A percentile compares a stretch with the other conserved stretches of the same genome.
phyloP scores from a whole-genome alignment of 2,797 vertebrate genomes.

The Mycteria americana region DNA sequence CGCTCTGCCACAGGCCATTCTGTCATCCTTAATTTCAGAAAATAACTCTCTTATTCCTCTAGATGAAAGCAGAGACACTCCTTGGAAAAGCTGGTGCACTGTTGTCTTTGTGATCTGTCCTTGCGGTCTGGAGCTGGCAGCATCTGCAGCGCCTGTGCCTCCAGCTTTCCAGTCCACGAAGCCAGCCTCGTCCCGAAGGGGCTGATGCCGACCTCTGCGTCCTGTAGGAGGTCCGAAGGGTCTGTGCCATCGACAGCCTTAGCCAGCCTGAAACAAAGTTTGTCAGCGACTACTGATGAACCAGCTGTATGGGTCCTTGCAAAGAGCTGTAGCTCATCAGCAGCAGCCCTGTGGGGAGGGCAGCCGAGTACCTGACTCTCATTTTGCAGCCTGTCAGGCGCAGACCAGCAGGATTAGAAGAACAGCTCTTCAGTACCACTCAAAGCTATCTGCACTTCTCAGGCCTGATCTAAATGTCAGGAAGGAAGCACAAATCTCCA shows the following conservation, averaged over 20 bases:
- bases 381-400: neutral
- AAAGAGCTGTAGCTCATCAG: neutral
- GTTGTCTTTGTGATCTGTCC: neutral
- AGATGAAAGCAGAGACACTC: conserved; percentile 16
- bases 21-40: conserved; percentile 32
- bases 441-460: neutral
- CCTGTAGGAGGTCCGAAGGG: neutral
- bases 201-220: neutral
- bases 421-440: neutral
- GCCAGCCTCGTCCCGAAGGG: fast-evolving
- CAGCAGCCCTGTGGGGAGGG: neutral
- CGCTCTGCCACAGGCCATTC: neutral
- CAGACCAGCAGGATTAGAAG: neutral
- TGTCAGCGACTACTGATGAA: neutral
- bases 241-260: fast-evolving
- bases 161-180: neutral
- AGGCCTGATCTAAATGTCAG: neutral
- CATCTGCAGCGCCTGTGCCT: neutral
- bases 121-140: neutral
- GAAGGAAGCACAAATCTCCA: neutral
- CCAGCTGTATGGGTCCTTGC: neutral
- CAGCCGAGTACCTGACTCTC: neutral
- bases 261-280: neutral
- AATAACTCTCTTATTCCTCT: neutral
- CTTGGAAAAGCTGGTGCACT: neutral